Evolutionary conservation across 53 echinoderm and acorn worm species (phyloP).

Genomic region (Arbacia lixula): DNA sequence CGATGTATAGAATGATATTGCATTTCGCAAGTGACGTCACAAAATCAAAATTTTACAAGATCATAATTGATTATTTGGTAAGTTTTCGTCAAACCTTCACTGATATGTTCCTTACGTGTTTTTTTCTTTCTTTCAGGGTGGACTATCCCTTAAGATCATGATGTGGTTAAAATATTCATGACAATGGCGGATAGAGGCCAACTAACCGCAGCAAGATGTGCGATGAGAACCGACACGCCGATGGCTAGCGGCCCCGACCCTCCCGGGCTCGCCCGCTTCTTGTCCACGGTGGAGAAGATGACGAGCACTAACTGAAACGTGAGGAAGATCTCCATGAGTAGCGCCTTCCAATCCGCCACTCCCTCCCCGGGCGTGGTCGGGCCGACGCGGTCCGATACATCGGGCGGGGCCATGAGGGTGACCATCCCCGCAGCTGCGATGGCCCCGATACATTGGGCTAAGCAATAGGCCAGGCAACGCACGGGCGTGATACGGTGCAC

Average conservation of each 20-base stretch:
- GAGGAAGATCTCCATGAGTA: constrained; percentile 74
- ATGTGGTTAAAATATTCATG: background rate
- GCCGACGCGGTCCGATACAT: constrained; percentile 43
- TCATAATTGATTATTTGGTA: too few relatives aligned
- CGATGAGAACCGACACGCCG: constrained; percentile 79
- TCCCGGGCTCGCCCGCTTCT: constrained; percentile 68
- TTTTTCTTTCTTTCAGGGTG: too few relatives aligned
- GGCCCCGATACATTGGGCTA: constrained; percentile 76
- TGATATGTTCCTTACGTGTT: too few relatives aligned
- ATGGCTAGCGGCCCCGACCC: constrained; percentile 92
- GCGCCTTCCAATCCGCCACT: constrained; percentile 62
- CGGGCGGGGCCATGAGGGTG: constrained; percentile 20
- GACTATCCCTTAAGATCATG: too few relatives aligned
- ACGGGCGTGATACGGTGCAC: constrained; percentile 76
- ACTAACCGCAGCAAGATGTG: constrained; percentile 66
- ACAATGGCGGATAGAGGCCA: background rate
- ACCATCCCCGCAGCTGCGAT: constrained; percentile 74
- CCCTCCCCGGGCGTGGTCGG: constrained; percentile 53
- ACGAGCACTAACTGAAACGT: constrained; percentile 88
- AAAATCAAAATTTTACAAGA: too few relatives aligned
- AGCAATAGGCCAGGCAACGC: constrained; percentile 61
- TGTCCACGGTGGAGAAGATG: constrained; percentile 87
- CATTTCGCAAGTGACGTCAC: too few relatives aligned
- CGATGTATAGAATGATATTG: too few relatives aligned
- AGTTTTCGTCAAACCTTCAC: too few relatives aligned